These are phyloP conservation scores for Neostethus bicornis DNA, from an alignment of 2,797 vertebrate genomes.

Conservation along the genomic window DNA sequence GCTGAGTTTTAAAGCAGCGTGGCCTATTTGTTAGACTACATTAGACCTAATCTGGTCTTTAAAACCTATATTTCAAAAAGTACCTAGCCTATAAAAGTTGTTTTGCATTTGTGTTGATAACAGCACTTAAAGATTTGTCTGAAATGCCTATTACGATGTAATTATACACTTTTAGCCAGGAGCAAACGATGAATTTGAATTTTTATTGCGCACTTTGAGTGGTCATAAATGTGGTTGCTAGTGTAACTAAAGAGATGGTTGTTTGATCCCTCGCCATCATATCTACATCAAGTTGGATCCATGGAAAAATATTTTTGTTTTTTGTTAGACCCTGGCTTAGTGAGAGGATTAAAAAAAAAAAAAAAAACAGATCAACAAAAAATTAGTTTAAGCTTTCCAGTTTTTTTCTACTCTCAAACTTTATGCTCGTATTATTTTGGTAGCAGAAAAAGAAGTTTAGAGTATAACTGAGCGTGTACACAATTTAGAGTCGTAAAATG, in stretches of 20 bases:
- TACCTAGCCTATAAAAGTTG: constrained; percentile 20
- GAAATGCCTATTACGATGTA: constrained; percentile 34
- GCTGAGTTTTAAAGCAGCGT: constrained; percentile 1
- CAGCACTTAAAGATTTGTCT: constrained; percentile 19
- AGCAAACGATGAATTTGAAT: constrained; percentile 56
- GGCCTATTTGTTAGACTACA: not conserved
- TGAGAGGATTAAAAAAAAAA: not conserved
- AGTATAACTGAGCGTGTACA: constrained; percentile 37
- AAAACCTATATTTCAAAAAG: constrained; percentile 6
- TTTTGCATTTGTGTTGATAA: constrained; percentile 26
- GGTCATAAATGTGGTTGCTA: constrained; percentile 63
- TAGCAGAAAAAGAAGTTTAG: constrained; percentile 44
- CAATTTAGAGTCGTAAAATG: constrained; percentile 67
- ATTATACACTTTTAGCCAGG: constrained; percentile 60
- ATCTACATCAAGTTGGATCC: constrained; percentile 3
- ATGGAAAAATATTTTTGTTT: constrained; percentile 2
- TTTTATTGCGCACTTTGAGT: constrained; percentile 64
- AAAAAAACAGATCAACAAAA: constrained; percentile 6
- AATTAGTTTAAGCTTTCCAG: constrained; percentile 29
- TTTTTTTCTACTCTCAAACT: constrained; percentile 44
- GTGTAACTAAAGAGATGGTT: constrained; percentile 48
- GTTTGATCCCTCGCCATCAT: constrained; percentile 34
- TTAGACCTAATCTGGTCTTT: constrained; percentile 3
- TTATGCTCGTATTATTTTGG: constrained; percentile 24
- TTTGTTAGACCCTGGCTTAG: not conserved